These are phyloP conservation scores for Calliphora vicina DNA, from an alignment of 1,140 invertebrate genomes.

Conservation along the genomic window DNA sequence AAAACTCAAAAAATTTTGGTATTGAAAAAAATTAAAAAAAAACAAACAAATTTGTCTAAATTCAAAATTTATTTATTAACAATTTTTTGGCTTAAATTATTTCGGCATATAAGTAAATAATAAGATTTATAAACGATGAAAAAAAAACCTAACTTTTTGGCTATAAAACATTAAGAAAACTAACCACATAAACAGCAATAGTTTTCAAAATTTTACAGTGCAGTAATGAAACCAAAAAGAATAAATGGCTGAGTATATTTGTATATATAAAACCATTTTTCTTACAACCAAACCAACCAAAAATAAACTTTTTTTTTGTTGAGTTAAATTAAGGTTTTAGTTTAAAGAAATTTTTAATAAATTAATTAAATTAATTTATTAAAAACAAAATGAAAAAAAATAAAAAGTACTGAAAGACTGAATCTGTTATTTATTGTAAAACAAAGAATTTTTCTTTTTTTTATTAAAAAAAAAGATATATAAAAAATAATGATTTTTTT, in stretches of 20 bases:
- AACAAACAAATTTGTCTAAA: constrained; percentile 8
- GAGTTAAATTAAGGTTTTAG: neutral
- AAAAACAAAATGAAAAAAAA: constrained; percentile 36
- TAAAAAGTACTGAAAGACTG: constrained; percentile 58
- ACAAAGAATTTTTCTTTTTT: constrained; percentile 23
- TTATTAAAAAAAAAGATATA: neutral
- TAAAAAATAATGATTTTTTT: neutral
- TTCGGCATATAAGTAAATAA: constrained; percentile 12
- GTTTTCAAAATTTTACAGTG: constrained; percentile 59
- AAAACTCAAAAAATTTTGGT: neutral
- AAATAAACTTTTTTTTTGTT: constrained; percentile 18
- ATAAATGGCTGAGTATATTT: constrained; percentile 32
- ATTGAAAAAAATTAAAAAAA: neutral
- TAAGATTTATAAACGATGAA: neutral
- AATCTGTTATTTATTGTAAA: constrained; percentile 57
- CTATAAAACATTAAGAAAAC: constrained; percentile 55
- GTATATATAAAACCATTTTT: neutral
- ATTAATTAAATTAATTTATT: constrained; percentile 63
- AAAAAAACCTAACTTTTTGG: constrained; percentile 48
- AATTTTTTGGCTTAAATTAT: constrained; percentile 19
- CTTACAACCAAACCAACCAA: constrained; percentile 19
- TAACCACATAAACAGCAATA: constrained; percentile 58
- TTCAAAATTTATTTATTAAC: constrained; percentile 12
- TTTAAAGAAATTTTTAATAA: constrained; percentile 50
- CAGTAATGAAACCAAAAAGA: constrained; percentile 43